phyloP scores from a whole-genome alignment of 30 jellyfish, hydroid and myxozoan species.

The Aurelia aurita region DNA sequence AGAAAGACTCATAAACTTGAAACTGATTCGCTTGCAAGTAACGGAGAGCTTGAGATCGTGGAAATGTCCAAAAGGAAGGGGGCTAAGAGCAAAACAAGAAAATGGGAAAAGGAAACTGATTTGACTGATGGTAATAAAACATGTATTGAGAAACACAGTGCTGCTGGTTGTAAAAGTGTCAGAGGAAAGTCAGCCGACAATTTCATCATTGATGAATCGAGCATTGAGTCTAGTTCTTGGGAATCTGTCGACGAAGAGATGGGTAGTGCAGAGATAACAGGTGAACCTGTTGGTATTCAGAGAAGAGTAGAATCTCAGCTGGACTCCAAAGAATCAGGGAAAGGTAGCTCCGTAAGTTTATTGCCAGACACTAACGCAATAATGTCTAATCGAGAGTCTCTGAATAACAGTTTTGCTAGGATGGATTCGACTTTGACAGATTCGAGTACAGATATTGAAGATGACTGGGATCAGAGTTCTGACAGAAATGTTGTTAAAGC shows the following conservation, averaged over 20 bases:
- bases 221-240: neutral
- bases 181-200: neutral
- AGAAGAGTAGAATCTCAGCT: neutral
- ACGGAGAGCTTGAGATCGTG: too few species aligned
- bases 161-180: neutral
- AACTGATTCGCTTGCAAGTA: neutral
- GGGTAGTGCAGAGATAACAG: neutral
- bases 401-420: neutral
- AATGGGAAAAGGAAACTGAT: neutral
- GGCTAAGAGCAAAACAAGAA: neutral
- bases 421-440: constrained; percentile 1
- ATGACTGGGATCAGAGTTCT: constrained; percentile 1
- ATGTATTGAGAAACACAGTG: too few species aligned
- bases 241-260: neutral
- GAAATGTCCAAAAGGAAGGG: neutral
- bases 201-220: neutral
- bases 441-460: constrained; percentile 25
- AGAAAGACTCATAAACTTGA: neutral
- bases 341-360: too few species aligned
- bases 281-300: neutral
- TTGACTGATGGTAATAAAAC: neutral
- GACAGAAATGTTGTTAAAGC: neutral
- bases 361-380: neutral
- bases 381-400: neutral
- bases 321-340: too few species aligned